A percentile compares a stretch with the other conserved stretches of the same genome.
Conservation (phyloP, 2,797 vertebrate species). For the Spondyliosoma cantharus region DNA sequence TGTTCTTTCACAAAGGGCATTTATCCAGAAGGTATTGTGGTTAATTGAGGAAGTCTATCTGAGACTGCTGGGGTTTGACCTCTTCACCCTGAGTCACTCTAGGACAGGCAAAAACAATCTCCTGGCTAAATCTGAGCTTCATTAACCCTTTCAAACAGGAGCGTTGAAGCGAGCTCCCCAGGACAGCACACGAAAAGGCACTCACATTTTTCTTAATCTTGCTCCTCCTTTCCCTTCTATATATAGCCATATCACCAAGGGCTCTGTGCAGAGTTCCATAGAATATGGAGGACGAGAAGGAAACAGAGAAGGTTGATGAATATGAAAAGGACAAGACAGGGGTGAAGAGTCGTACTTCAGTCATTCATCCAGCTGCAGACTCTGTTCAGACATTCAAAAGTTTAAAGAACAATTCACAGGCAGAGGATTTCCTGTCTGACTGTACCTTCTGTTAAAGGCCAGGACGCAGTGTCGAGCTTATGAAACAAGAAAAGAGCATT, state of each 20-base stretch:
- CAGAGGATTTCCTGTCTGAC: constrained; percentile 43
- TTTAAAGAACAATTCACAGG: constrained; percentile 25
- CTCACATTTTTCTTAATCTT: constrained; percentile 50
- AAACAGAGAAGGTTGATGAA: constrained; percentile 53
- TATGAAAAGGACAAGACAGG: constrained; percentile 39
- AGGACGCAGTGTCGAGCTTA: constrained; percentile 43
- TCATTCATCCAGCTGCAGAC: constrained; percentile 40
- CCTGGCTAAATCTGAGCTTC: constrained; percentile 26
- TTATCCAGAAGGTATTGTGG: constrained; percentile 46
- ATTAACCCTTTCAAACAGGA: constrained; percentile 59
- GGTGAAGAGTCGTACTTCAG: constrained; percentile 24
- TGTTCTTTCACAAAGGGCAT: constrained; percentile 39
- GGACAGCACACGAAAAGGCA: constrained; percentile 32
- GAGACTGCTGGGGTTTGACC: constrained; percentile 41
- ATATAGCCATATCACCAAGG: constrained; percentile 71
- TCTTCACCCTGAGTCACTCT: constrained; percentile 43
- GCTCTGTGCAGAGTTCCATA: constrained; percentile 46
- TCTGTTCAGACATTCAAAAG: constrained; percentile 28
- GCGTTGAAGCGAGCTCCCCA: neutral
- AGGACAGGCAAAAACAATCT: constrained; percentile 39
- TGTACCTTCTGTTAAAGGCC: constrained; percentile 24
- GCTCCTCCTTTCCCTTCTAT: constrained; percentile 64
- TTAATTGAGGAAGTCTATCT: constrained; percentile 59
- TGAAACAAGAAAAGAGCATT: constrained; percentile 64
- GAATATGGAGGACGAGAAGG: constrained; percentile 47